Conservation (phyloP, 2,888 invertebrate species). For the Abrostola tripartita region DNA sequence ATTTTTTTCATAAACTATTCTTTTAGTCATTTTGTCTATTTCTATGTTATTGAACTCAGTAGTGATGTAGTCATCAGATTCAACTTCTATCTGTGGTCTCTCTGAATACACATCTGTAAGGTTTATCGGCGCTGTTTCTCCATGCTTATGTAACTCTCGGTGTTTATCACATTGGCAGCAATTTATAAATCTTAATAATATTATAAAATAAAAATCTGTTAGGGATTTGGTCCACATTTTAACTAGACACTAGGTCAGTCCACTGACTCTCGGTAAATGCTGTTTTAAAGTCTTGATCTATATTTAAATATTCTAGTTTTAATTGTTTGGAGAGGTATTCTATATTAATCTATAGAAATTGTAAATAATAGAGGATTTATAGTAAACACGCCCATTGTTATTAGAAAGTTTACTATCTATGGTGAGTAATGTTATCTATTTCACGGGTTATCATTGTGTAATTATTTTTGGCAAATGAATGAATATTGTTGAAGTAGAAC, state of each 20-base stretch:
- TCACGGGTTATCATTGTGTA: conserved; percentile 25
- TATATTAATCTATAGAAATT: conserved; percentile 17
- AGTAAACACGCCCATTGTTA: conserved; percentile 45
- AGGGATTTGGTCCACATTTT: conserved; percentile 32
- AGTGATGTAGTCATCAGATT: conserved; percentile 10
- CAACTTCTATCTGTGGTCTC: conserved; percentile 31
- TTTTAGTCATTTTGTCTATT: conserved; percentile 11
- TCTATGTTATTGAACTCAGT: conserved; percentile 6
- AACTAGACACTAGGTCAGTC: neutral
- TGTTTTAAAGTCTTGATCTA: neutral
- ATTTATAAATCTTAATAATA: conserved; percentile 14
- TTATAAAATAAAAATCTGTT: conserved; percentile 14
- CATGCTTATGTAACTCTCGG: neutral
- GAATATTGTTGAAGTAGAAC: conserved; percentile 15
- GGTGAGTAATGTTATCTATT: conserved; percentile 31
- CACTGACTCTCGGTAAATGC: conserved; percentile 16
- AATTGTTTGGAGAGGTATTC: conserved; percentile 35
- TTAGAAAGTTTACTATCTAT: conserved; percentile 29
- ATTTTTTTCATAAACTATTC: no score
- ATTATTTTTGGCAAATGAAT: conserved; percentile 20
- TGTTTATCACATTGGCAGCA: conserved; percentile 29
- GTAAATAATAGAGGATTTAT: conserved; percentile 31
- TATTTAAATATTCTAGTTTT: conserved; percentile 31
- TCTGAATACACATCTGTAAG: conserved; percentile 7
- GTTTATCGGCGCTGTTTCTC: neutral